A percentile compares a stretch with the other conserved stretches of the same genome.
phyloP scores from a whole-genome alignment of 2,797 vertebrate genomes.

The Phataginus tetradactyla region DNA sequence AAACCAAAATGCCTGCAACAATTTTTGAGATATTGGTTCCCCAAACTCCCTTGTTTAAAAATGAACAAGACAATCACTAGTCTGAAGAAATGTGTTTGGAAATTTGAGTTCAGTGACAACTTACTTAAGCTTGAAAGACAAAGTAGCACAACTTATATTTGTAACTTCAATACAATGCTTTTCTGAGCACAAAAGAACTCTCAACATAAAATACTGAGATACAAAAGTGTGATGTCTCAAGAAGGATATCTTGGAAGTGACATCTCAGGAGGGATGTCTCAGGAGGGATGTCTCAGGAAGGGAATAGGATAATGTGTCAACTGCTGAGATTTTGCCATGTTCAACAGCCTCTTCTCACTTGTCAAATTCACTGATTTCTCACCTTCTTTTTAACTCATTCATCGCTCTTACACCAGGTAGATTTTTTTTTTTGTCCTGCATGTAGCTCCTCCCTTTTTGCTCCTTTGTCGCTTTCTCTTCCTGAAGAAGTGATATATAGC shows the following conservation, averaged over 20 bases:
- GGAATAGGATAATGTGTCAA: neutral
- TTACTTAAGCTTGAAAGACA: neutral
- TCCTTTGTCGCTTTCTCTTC: neutral
- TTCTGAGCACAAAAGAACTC: neutral
- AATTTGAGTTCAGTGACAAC: neutral
- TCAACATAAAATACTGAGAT: neutral
- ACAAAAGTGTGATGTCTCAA: neutral
- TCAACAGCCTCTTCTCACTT: constrained; percentile 4
- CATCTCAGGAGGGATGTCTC: neutral
- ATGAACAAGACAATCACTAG: neutral
- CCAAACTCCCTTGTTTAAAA: constrained; percentile 57
- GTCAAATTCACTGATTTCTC: neutral
- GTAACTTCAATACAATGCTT: neutral
- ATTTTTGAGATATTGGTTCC: neutral
- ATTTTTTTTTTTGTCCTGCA: neutral
- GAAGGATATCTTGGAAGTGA: neutral
- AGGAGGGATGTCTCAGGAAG: neutral
- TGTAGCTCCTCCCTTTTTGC: neutral
- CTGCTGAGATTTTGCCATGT: neutral
- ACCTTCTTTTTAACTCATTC: neutral
- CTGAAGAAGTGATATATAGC: neutral
- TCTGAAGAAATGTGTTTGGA: neutral
- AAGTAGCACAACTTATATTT: neutral
- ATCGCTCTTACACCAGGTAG: neutral
- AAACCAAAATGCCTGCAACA: neutral